A percentile compares a stretch with the other conserved stretches of the same genome.
These are phyloP conservation scores for Podarcis siculus DNA, from an alignment of 2,797 vertebrate genomes.

Conservation along the genomic window DNA sequence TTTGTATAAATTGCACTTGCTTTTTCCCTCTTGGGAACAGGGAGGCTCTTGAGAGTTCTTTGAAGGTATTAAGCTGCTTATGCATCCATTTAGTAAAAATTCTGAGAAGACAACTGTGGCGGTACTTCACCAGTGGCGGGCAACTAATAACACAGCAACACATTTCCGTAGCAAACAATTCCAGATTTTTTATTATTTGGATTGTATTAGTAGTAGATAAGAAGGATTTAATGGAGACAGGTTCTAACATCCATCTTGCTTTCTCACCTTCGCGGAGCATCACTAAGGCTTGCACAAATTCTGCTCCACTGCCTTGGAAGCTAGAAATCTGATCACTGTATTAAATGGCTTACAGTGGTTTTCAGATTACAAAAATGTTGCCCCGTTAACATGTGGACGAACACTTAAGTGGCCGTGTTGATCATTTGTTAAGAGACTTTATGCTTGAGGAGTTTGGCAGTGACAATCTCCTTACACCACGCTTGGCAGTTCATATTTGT, in stretches of 20 bases:
- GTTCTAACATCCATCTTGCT: background rate
- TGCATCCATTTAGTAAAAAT: background rate
- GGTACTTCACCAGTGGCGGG: too few species aligned
- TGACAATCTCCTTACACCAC: background rate
- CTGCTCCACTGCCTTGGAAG: background rate
- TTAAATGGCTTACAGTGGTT: background rate
- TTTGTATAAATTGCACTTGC: conserved; percentile 80
- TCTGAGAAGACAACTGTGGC: too few species aligned
- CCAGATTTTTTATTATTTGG: too few species aligned
- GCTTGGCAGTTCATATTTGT: background rate
- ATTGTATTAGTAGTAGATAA: too few species aligned
- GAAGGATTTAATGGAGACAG: too few species aligned
- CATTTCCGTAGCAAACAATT: too few species aligned
- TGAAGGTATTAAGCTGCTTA: background rate
- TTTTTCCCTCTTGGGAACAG: conserved; percentile 61
- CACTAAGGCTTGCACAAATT: background rate
- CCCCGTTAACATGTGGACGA: background rate
- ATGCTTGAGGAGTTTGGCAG: background rate
- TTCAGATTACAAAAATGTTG: background rate
- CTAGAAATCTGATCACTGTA: background rate
- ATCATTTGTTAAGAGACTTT: background rate
- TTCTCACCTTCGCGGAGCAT: background rate
- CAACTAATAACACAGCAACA: too few species aligned
- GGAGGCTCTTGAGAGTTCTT: background rate
- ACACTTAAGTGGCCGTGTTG: background rate